phyloP scores from a whole-genome alignment of 2,888 invertebrate genomes.

The Euphydryas editha region DNA sequence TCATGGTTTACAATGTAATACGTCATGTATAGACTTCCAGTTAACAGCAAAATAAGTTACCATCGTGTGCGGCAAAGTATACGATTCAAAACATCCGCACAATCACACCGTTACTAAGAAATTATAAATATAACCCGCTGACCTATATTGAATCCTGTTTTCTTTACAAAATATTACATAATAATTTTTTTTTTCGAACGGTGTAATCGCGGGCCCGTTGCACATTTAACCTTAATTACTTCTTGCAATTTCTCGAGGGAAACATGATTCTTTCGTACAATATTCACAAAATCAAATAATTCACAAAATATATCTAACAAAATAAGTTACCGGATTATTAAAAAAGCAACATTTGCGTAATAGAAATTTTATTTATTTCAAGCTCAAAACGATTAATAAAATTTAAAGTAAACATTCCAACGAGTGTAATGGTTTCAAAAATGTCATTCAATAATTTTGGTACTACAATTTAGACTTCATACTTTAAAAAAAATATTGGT shows the following conservation, averaged over 20 bases:
- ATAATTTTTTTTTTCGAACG: slow-evolving; percentile 63
- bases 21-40: slow-evolving; percentile 58
- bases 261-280: background rate
- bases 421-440: too few relatives aligned
- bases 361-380: too few relatives aligned
- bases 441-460: too few relatives aligned
- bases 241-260: background rate
- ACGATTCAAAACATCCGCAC: slow-evolving; percentile 71
- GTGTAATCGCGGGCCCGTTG: slow-evolving; percentile 53
- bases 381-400: too few relatives aligned
- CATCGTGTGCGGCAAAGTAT: slow-evolving; percentile 57
- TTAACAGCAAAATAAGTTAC: slow-evolving; percentile 49
- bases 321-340: too few relatives aligned
- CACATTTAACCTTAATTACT: slow-evolving; percentile 11
- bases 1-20: slow-evolving; percentile 61
- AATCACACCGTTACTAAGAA: slow-evolving; percentile 71
- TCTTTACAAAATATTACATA: slow-evolving; percentile 72
- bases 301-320: too few relatives aligned
- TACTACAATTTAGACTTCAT: too few relatives aligned
- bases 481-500: too few relatives aligned
- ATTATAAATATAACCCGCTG: slow-evolving; percentile 70
- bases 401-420: too few relatives aligned
- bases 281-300: too few relatives aligned
- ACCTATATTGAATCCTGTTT: slow-evolving; percentile 72
- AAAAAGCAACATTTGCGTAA: too few relatives aligned